A percentile compares a stretch with the other conserved stretches of the same genome.
phyloP scores from a whole-genome alignment of 2,797 vertebrate species.

The Podargus strigoides region DNA sequence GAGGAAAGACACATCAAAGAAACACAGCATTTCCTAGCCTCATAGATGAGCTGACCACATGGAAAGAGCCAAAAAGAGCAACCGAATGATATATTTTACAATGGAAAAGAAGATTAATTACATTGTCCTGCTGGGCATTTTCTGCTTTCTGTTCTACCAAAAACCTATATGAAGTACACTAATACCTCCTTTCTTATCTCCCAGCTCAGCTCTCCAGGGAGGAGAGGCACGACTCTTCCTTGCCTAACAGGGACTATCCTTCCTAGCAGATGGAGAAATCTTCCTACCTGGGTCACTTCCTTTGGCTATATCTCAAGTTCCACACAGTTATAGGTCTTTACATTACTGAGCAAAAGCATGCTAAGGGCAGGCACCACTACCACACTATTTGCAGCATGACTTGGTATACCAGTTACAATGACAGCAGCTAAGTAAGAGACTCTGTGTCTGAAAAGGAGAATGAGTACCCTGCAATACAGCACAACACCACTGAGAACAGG shows the following conservation, averaged over 20 bases:
- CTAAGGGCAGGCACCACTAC: neutral
- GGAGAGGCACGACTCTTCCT: neutral
- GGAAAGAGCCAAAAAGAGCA: neutral
- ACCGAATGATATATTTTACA: neutral
- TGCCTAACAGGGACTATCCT: neutral
- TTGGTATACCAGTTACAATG: neutral
- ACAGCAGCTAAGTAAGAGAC: neutral
- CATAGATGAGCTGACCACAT: neutral
- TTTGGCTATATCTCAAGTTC: neutral
- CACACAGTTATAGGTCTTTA: neutral
- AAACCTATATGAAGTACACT: neutral
- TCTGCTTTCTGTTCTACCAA: neutral
- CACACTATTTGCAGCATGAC: neutral
- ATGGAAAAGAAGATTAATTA: neutral
- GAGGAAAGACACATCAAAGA: neutral
- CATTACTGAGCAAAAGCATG: accelerated
- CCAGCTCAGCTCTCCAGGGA: neutral
- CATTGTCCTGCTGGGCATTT: neutral
- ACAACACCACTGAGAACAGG: neutral
- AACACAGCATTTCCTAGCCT: neutral
- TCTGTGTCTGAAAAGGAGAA: neutral
- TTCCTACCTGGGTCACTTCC: neutral
- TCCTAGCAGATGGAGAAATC: neutral
- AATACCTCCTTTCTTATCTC: neutral
- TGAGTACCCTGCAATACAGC: neutral